phyloP scores from a whole-genome alignment of 2,888 invertebrate species.

The Lycia hirtaria region DNA sequence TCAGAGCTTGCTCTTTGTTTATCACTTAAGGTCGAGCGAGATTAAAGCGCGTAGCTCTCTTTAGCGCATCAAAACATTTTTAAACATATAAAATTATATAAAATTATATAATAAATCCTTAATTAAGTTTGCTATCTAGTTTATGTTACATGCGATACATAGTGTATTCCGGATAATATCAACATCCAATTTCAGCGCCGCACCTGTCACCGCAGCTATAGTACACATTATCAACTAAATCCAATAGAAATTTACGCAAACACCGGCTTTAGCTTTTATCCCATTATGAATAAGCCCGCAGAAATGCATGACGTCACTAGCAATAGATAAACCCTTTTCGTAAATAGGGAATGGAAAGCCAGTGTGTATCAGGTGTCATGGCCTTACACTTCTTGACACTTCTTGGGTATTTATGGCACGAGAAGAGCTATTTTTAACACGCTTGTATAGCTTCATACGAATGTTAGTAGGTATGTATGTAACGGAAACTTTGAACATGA shows the following conservation, averaged over 20 bases:
- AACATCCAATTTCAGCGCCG: constrained; percentile 17
- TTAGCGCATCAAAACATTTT: no score
- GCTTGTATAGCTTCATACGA: no score
- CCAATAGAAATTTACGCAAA: constrained; percentile 31
- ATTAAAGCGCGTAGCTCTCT: no score
- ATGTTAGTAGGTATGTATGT: no score
- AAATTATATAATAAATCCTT: no score
- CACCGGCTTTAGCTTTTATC: constrained; percentile 50
- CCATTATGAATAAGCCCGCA: constrained; percentile 62
- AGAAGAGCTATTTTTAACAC: no score
- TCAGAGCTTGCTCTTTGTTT: no score
- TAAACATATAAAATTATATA: no score
- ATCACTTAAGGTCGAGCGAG: no score
- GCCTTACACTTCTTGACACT: not conserved
- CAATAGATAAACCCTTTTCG: constrained; percentile 75
- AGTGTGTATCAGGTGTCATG: constrained; percentile 14
- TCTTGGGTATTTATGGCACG: not conserved
- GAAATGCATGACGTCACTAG: constrained; percentile 60
- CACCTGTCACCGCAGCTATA: constrained; percentile 23
- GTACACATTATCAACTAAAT: constrained; percentile 21
- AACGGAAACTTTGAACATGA: no score
- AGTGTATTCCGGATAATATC: not conserved
- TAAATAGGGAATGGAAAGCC: constrained; percentile 56
- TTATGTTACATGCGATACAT: not conserved
- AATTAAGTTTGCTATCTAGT: constrained; percentile 7